These are phyloP conservation scores for Oncorhynchus tshawytscha DNA, from an alignment of 2,113 vertebrate genomes.

Conservation along the genomic window DNA sequence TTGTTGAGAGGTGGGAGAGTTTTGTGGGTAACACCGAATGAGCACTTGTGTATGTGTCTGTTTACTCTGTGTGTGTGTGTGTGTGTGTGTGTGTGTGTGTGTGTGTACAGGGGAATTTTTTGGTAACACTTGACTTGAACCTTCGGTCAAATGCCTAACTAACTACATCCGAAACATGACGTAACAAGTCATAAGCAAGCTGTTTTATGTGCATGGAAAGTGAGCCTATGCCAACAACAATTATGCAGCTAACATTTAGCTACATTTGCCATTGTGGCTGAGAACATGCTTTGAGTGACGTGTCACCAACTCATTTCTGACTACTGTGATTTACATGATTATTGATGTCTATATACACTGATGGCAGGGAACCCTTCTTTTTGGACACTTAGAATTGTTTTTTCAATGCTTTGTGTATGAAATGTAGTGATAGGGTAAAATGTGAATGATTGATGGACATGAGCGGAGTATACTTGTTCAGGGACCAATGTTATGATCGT, in stretches of 20 bases:
- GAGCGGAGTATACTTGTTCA: constrained; percentile 66
- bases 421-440: constrained; percentile 20
- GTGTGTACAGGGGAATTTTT: constrained; percentile 20
- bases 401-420: constrained; percentile 11
- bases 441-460: constrained; percentile 44
- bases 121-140: constrained; percentile 29
- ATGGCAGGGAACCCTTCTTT: constrained; percentile 55
- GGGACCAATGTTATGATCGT: constrained; percentile 67
- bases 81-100: not conserved
- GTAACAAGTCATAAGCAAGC: not conserved
- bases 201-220: not conserved
- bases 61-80: constrained; percentile 18
- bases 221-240: not conserved
- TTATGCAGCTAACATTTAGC: not conserved
- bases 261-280: not conserved
- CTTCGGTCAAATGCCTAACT: constrained; percentile 23
- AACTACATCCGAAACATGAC: constrained; percentile 21
- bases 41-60: constrained; percentile 18
- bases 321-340: constrained; percentile 40
- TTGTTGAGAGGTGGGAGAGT: constrained; percentile 32
- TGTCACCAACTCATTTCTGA: constrained; percentile 15
- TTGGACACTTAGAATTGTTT: constrained; percentile 1
- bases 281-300: not conserved
- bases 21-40: constrained; percentile 27
- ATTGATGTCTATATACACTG: constrained; percentile 33